A percentile compares a stretch with the other conserved stretches of the same genome.
These are phyloP conservation scores for Istiophorus platypterus DNA, from an alignment of 2,113 vertebrate genomes.

Conservation along the genomic window DNA sequence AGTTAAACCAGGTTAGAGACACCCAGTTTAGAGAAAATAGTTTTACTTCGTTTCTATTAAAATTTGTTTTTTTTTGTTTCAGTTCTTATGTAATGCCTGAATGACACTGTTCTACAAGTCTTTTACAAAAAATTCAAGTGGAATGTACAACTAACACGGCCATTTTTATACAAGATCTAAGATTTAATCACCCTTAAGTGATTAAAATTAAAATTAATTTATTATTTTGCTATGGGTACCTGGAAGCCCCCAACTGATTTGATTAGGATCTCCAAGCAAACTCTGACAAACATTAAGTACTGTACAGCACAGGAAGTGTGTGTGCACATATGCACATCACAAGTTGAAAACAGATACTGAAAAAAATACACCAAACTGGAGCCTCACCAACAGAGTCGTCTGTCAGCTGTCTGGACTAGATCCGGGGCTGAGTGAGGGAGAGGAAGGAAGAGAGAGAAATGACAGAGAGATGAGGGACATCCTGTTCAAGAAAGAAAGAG, in stretches of 20 bases:
- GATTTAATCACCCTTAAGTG: background rate
- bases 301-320: constrained; percentile 58
- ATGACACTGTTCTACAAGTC: background rate
- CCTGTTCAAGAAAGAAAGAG: constrained; percentile 51
- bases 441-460: constrained; percentile 66
- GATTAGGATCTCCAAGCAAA: constrained; percentile 21
- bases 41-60: background rate
- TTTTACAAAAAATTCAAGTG: background rate
- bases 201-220: background rate
- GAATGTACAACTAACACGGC: background rate
- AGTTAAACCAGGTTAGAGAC: no score
- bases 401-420: constrained; percentile 77
- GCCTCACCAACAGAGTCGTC: constrained; percentile 63
- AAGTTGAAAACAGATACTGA: constrained; percentile 65
- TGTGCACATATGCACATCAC: constrained; percentile 18
- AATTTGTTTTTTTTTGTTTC: background rate
- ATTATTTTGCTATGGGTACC: background rate
- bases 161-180: background rate
- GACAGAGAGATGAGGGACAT: constrained; percentile 66
- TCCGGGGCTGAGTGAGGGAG: constrained; percentile 67
- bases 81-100: background rate
- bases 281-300: constrained; percentile 24
- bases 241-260: background rate
- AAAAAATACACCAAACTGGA: constrained; percentile 55
- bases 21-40: background rate